Base-by-base conservation (phyloP, 2,797 vertebrate genomes). In the Ptychobarbus kaznakovi region DNA sequence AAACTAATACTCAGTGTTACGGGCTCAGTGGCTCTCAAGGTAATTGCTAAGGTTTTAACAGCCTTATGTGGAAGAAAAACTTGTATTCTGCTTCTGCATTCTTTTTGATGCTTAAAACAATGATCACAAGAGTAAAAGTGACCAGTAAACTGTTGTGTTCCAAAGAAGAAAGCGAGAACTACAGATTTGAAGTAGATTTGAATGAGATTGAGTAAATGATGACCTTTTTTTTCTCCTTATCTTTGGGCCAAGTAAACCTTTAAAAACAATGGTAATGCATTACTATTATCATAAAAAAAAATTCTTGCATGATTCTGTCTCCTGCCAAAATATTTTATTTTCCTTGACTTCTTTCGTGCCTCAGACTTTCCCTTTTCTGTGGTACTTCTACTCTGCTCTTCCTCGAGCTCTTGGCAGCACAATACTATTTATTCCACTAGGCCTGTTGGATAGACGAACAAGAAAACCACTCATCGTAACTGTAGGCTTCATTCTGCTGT, bases 351-450 rank as follows among this genome's bases (percentile, higher is more conserved):
- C 8, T 1, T 84, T 80, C 58, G 83, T 89, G 83, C 79, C 87
- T 85, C 93, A 99, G 96, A 99, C 97, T 46, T 96, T 93, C 1
- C 98, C 98, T 0, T 96, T 97, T 88, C 92, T 99, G 56, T 99
- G 98, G 98, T 99, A 99, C 89, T 98, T 99, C 89, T 99, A 98
- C 91, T 99, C 98, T 0, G 98, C 96, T 0, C 84, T 99, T 84
- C 98, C 98, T 15, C 96, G 98, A 0, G 97, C 95, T 66, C 93
- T 99, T 91, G 97, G 96, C 81, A 95, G 96, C 93, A 96, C 96
- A 49, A 80, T 97, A 87, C 15, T 97, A 61, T 97, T 98, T 16
- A 89, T 99, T 65, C 98, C 97, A 0, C 89, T 98, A 22, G 98
- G 98, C 5, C 92, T 96, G 1, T 73, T 92, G n/a, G 98, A 99